Conservation (phyloP, 2,888 invertebrate genomes). For the Anoplius nigerrimus region DNA sequence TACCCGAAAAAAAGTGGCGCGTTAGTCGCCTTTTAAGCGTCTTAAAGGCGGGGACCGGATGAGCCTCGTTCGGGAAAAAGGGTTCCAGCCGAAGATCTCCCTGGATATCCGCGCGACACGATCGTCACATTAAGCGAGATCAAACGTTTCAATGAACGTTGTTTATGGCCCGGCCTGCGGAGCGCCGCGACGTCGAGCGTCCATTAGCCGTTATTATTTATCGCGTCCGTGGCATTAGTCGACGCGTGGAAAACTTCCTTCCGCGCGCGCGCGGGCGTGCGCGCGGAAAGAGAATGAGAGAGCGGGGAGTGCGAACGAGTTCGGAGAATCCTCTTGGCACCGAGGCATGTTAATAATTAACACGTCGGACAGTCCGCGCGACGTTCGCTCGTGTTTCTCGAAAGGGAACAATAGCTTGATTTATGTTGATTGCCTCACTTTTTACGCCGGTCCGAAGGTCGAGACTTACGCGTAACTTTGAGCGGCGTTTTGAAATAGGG, state of each 20-base stretch:
- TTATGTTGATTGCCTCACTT: too few relatives aligned
- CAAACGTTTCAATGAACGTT: conserved; percentile 46
- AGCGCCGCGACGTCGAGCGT: background rate
- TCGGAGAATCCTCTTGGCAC: too few relatives aligned
- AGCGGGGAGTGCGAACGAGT: background rate
- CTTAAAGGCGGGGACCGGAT: conserved; percentile 10
- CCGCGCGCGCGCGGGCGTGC: background rate
- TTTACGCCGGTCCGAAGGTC: too few relatives aligned
- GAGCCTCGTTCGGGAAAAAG: conserved; percentile 32
- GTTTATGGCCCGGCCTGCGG: conserved; percentile 15
- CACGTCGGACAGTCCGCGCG: too few relatives aligned
- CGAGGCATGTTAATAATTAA: too few relatives aligned
- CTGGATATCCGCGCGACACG: conserved; percentile 60
- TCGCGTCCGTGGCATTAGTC: conserved; percentile 43
- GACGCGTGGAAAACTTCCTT: conserved; percentile 11
- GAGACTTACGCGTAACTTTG: too few relatives aligned
- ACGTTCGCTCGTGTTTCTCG: too few relatives aligned
- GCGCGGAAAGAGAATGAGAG: background rate
- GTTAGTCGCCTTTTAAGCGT: conserved; percentile 18
- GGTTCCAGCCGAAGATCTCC: conserved; percentile 56
- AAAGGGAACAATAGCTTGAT: too few relatives aligned
- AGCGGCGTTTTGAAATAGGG: too few relatives aligned
- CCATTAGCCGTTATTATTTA: conserved; percentile 50
- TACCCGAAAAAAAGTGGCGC: conserved; percentile 14
- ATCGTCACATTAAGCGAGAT: conserved; percentile 63